Evolutionary conservation across 37 sponge, comb jelly and placozoan genomes (phyloP).

Genomic region (Theonella swinhoei): DNA sequence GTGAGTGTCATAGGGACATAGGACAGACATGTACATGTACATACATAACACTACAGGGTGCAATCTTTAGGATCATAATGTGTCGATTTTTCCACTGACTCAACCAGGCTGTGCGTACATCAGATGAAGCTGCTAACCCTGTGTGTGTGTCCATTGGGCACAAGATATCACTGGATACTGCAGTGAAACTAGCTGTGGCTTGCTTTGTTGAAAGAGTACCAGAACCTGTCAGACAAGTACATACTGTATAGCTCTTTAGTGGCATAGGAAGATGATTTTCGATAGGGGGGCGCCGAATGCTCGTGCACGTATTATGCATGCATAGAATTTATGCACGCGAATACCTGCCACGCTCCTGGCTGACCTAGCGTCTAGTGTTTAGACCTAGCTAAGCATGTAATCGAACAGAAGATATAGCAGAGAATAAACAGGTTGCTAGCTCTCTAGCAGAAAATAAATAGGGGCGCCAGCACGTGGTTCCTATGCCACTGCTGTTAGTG

Average conservation of each 20-base stretch:
- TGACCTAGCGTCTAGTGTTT: too few species aligned
- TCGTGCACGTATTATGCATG: too few species aligned
- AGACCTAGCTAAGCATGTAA: too few species aligned
- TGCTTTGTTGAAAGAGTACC: slow-evolving; percentile 86
- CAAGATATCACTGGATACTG: slow-evolving; percentile 88
- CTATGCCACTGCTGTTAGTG: too few species aligned
- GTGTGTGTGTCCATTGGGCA: slow-evolving; percentile 97
- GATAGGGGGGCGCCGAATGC: too few species aligned
- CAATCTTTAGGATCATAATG: neutral
- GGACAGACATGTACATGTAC: neutral
- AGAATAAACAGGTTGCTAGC: too few species aligned
- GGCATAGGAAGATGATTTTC: neutral
- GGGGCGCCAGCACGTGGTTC: too few species aligned
- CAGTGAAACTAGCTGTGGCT: slow-evolving; percentile 63
- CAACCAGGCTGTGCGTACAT: slow-evolving; percentile 70
- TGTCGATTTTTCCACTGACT: neutral
- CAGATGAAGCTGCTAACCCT: slow-evolving; percentile 81
- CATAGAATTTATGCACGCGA: too few species aligned
- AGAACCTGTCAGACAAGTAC: slow-evolving; percentile 91
- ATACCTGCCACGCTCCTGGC: too few species aligned
- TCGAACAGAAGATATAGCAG: too few species aligned
- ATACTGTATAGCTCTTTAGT: neutral
- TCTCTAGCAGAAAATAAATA: too few species aligned
- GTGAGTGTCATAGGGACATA: slow-evolving; percentile 32
- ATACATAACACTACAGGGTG: neutral